phyloP scores from a whole-genome alignment of 2,113 vertebrate genomes.

The Eclectus roratus region DNA sequence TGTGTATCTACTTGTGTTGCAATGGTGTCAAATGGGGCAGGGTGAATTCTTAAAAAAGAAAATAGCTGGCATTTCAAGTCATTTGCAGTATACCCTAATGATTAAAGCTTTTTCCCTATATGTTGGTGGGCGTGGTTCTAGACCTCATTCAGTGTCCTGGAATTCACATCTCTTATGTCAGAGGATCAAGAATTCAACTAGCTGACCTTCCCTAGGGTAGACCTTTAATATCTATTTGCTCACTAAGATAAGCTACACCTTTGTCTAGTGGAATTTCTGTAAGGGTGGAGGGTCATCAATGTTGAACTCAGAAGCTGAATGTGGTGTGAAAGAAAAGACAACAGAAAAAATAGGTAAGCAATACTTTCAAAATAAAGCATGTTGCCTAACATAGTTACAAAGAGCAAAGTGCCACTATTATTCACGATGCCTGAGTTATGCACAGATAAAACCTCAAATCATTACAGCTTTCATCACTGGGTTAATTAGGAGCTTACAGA shows the following conservation, averaged over 20 bases:
- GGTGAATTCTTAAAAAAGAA: neutral
- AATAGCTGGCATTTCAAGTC: neutral
- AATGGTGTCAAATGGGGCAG: neutral
- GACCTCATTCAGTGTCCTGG: neutral
- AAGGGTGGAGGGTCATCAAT: neutral
- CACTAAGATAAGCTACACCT: neutral
- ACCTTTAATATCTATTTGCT: neutral
- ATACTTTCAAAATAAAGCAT: neutral
- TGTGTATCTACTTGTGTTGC: neutral
- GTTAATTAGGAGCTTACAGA: constrained; percentile 23
- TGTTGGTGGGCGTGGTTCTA: neutral
- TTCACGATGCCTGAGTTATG: neutral
- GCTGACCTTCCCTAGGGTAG: neutral
- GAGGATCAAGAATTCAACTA: neutral
- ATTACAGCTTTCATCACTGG: neutral
- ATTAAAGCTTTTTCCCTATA: neutral
- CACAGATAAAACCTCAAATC: neutral
- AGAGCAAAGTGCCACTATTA: neutral
- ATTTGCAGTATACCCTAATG: neutral
- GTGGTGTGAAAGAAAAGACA: neutral
- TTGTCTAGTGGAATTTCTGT: neutral
- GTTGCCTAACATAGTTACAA: neutral
- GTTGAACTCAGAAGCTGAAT: neutral
- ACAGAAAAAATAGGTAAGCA: neutral
- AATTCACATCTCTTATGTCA: neutral